A percentile compares a stretch with the other conserved stretches of the same genome.
Evolutionary conservation across 2,888 invertebrate species (phyloP).

Genomic region (Anoplius nigerrimus): DNA sequence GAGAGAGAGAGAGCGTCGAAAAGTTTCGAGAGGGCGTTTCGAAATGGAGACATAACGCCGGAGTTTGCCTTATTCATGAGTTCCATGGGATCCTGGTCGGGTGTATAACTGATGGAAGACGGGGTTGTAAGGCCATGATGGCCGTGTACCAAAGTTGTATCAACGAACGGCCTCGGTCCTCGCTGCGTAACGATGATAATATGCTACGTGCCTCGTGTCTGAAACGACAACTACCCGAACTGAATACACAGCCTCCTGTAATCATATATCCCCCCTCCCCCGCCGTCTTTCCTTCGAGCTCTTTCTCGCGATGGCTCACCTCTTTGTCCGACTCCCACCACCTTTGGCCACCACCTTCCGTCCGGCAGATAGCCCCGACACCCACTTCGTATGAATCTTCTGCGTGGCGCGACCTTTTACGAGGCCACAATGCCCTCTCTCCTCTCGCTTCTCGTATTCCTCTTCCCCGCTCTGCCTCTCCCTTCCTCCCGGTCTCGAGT

Average conservation of each 20-base stretch:
- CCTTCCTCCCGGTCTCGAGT: not conserved
- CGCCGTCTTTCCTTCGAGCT: slow-evolving; percentile 15
- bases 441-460: slow-evolving; percentile 1
- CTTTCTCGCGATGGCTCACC: not conserved
- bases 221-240: slow-evolving; percentile 61
- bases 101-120: slow-evolving; percentile 60
- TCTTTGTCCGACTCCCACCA: not conserved
- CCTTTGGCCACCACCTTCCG: not conserved
- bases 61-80: slow-evolving; percentile 65
- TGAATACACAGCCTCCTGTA: slow-evolving; percentile 60
- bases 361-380: slow-evolving; percentile 37
- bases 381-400: slow-evolving; percentile 48
- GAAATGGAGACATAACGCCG: slow-evolving; percentile 62
- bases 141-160: slow-evolving; percentile 62
- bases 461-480: slow-evolving; percentile 4
- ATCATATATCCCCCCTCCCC: slow-evolving; percentile 48
- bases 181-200: slow-evolving; percentile 63
- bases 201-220: slow-evolving; percentile 64
- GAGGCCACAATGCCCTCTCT: slow-evolving; percentile 37
- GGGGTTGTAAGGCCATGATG: slow-evolving; percentile 61
- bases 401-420: slow-evolving; percentile 44
- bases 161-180: slow-evolving; percentile 58
- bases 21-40: slow-evolving; percentile 61
- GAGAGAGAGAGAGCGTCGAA: slow-evolving; percentile 41
- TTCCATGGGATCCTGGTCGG: slow-evolving; percentile 47